A percentile compares a stretch with the other conserved stretches of the same genome.
These are phyloP conservation scores for Spatulosminthurus flaviceps DNA, from an alignment of 2,888 invertebrate genomes.

Conservation along the genomic window DNA sequence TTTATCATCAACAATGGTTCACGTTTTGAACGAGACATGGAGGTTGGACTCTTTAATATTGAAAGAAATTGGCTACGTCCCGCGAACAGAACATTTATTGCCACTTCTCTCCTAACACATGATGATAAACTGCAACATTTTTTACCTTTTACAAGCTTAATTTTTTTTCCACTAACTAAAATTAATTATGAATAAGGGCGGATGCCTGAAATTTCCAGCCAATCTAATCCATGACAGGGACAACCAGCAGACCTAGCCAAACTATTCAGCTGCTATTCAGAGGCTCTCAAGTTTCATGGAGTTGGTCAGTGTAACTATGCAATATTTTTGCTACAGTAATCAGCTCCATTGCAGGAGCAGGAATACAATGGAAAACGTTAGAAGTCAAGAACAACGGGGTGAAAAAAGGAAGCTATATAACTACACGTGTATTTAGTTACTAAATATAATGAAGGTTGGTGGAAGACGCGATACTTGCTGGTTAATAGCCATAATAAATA, in stretches of 20 bases:
- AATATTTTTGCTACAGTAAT: neutral
- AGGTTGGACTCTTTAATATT: neutral
- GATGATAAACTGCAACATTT: no score
- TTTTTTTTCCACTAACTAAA: neutral
- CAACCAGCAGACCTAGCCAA: neutral
- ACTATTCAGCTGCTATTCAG: neutral
- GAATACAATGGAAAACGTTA: neutral
- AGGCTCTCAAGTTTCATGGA: neutral
- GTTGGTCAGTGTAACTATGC: no score
- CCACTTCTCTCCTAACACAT: no score
- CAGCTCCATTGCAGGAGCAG: neutral
- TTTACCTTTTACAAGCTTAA: neutral
- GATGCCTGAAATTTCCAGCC: constrained; percentile 13
- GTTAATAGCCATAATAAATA: neutral
- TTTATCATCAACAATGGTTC: neutral
- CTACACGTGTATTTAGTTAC: neutral
- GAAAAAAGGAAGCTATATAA: neutral
- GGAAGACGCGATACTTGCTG: neutral
- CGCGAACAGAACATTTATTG: no score
- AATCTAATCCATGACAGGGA: constrained; percentile 4
- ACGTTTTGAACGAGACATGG: neutral
- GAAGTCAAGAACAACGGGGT: constrained; percentile 6
- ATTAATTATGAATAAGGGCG: neutral
- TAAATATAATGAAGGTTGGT: neutral
- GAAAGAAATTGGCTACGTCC: no score